phyloP scores from a whole-genome alignment of 2,888 invertebrate species.

The Phlogophora meticulosa region DNA sequence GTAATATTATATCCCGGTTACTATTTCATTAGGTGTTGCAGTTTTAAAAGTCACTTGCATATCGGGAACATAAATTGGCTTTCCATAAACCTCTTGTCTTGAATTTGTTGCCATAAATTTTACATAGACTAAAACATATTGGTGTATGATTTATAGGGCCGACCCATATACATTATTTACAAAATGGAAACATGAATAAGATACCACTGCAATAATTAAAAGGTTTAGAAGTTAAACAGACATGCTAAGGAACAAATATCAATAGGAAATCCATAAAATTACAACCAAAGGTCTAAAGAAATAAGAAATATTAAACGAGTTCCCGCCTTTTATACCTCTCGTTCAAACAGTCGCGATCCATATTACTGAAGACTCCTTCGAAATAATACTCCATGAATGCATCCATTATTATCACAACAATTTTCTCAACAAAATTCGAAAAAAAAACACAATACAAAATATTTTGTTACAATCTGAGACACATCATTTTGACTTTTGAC shows the following conservation, averaged over 20 bases:
- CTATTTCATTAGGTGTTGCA: not conserved
- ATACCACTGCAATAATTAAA: not conserved
- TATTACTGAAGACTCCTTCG: conserved; percentile 93
- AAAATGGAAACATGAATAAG: not conserved
- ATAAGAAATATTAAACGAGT: conserved; percentile 93
- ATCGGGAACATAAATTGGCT: not conserved
- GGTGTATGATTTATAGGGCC: no score
- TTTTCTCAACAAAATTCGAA: conserved; percentile 20
- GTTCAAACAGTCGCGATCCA: conserved; percentile 94
- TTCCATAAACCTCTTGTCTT: not conserved
- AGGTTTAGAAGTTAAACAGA: no score
- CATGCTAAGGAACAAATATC: not conserved
- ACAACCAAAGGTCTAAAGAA: not conserved
- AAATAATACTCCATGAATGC: conserved; percentile 95
- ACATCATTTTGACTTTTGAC: conserved; percentile 57
- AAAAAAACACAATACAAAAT: not conserved
- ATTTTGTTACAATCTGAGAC: conserved; percentile 10
- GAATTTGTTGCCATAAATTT: not conserved
- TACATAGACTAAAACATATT: not conserved
- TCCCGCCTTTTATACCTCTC: conserved; percentile 93
- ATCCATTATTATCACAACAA: conserved; percentile 91
- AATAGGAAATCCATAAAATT: not conserved
- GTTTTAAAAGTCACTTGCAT: not conserved
- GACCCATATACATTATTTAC: no score
- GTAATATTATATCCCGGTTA: not conserved